Conservation (phyloP, 2,113 vertebrate genomes). For the Daboia siamensis region DNA sequence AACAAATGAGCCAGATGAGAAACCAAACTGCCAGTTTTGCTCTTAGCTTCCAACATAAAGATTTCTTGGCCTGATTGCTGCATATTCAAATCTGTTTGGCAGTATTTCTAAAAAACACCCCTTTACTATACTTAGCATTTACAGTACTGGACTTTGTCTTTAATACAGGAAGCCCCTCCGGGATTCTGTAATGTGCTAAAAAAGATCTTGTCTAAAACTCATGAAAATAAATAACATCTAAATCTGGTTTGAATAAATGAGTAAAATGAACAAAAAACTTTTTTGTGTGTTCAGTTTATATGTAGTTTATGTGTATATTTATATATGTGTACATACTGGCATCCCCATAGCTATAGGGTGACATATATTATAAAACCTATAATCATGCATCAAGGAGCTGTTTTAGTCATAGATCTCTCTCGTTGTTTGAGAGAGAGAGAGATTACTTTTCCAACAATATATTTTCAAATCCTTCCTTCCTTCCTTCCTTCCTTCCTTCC, state of each 20-base stretch:
- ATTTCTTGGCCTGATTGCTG: slow-evolving; percentile 58
- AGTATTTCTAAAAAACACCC: slow-evolving; percentile 56
- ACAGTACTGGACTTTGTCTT: slow-evolving; percentile 65
- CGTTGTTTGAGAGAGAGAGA: background rate
- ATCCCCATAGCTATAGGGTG: slow-evolving; percentile 40
- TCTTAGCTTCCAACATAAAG: slow-evolving; percentile 46
- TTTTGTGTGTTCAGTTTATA: slow-evolving; percentile 52
- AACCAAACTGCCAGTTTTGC: slow-evolving; percentile 46
- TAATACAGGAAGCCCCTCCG: slow-evolving; percentile 63
- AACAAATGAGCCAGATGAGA: slow-evolving; percentile 48
- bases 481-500: background rate
- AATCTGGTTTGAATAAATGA: slow-evolving; percentile 65
- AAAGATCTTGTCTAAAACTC: slow-evolving; percentile 63
- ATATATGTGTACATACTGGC: slow-evolving; percentile 31
- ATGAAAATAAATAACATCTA: slow-evolving; percentile 64
- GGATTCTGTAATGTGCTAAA: slow-evolving; percentile 67
- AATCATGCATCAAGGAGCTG: background rate
- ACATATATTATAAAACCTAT: slow-evolving; percentile 56
- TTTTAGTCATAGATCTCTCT: background rate
- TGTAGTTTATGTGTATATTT: slow-evolving; percentile 34
- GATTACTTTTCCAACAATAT: background rate
- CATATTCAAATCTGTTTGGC: slow-evolving; percentile 59
- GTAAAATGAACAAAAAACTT: slow-evolving; percentile 60
- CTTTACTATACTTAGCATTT: slow-evolving; percentile 59
- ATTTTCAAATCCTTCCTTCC: background rate